Percentiles rank a stretch among this genome's conserved stretches.
Evolutionary conservation across 2,113 vertebrate genomes (phyloP).

Genomic region (Artemisiospiza belli): DNA sequence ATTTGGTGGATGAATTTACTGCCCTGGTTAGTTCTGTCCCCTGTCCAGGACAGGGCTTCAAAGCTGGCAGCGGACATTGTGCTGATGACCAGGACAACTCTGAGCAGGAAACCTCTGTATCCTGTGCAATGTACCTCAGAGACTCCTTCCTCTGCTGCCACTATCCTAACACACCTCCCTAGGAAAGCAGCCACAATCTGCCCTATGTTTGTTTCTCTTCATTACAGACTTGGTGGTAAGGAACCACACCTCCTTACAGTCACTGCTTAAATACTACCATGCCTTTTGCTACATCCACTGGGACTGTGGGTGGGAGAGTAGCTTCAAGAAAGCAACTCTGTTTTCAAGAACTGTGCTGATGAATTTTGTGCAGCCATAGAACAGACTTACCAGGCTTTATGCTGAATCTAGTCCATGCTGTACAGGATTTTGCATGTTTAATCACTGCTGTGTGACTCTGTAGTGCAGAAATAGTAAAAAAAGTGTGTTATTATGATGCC

Average conservation of each 20-base stretch:
- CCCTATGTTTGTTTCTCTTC: not conserved
- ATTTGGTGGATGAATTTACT: not conserved
- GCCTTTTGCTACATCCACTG: not conserved
- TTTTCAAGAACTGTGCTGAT: not conserved
- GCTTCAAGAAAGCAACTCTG: not conserved
- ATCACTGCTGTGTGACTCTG: not conserved
- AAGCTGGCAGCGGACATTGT: not conserved
- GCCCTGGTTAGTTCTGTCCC: not conserved
- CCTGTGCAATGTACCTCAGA: not conserved
- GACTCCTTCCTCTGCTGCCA: not conserved
- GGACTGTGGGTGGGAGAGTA: not conserved
- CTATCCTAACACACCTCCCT: not conserved
- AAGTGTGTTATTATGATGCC: not conserved
- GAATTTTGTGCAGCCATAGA: not conserved
- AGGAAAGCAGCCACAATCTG: not conserved
- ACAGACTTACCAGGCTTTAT: not conserved
- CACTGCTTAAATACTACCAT: not conserved
- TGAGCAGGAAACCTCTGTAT: not conserved
- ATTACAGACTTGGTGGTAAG: not conserved
- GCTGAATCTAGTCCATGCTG: not conserved
- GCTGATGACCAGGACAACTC: not conserved
- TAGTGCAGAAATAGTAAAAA: not conserved
- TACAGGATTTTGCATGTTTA: slow-evolving; percentile 3
- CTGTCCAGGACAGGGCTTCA: not conserved
- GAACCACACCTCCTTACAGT: not conserved